Conservation (phyloP, 2,888 invertebrate genomes). For the Odontothrips loti region DNA sequence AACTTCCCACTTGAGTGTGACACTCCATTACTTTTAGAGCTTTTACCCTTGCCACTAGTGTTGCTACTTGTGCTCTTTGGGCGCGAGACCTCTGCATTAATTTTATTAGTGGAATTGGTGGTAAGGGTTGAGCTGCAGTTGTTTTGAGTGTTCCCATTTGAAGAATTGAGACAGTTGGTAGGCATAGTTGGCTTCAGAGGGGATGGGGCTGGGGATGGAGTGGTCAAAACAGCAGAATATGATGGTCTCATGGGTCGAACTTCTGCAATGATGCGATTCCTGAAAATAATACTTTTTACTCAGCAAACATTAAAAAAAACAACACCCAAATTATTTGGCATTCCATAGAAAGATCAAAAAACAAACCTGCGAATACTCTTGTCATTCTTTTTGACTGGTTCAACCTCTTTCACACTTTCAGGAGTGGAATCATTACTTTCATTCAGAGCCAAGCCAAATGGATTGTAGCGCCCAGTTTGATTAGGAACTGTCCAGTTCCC, state of each 20-base stretch:
- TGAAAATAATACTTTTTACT: neutral
- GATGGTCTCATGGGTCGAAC: constrained; percentile 77
- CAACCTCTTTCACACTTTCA: constrained; percentile 33
- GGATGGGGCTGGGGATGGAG: constrained; percentile 47
- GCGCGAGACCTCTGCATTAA: neutral
- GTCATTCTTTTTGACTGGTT: constrained; percentile 27
- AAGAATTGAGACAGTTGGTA: constrained; percentile 39
- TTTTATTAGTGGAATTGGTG: neutral
- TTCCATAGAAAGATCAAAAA: neutral
- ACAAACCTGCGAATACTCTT: constrained; percentile 27
- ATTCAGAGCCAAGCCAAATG: constrained; percentile 55
- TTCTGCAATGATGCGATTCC: constrained; percentile 38
- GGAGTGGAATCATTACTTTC: constrained; percentile 10
- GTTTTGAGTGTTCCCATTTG: neutral
- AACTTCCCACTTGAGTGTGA: constrained; percentile 40
- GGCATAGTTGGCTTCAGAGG: constrained; percentile 42
- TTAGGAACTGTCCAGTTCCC: constrained; percentile 66
- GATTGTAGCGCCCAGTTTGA: constrained; percentile 67
- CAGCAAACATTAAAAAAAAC: too few species aligned
- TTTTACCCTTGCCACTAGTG: constrained; percentile 4
- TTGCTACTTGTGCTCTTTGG: constrained; percentile 1
- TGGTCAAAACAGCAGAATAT: constrained; percentile 78
- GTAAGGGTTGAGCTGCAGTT: neutral
- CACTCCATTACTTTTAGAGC: constrained; percentile 30
- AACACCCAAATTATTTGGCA: too few species aligned